These are phyloP conservation scores for Paradoxurus hermaphroditus DNA, from an alignment of 2,113 vertebrate genomes.

Conservation along the genomic window DNA sequence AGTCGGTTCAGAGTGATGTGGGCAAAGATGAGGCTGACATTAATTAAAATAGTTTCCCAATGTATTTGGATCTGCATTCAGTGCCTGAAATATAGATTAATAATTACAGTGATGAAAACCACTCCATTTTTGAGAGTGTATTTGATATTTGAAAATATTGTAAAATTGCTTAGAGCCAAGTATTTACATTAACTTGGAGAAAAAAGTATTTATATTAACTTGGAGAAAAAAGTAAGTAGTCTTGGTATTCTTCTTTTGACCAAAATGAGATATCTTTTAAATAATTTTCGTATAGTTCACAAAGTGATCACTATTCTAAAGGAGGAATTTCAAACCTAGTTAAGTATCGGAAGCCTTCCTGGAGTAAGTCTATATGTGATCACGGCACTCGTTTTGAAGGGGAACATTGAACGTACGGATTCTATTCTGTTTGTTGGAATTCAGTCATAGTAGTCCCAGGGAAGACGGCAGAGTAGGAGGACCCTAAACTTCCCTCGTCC, in stretches of 20 bases:
- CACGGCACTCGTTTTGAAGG: neutral
- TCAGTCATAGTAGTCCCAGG: neutral
- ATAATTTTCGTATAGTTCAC: neutral
- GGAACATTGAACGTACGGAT: neutral
- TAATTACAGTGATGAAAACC: neutral
- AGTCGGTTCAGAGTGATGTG: neutral
- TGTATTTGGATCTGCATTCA: neutral
- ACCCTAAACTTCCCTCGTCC: no score
- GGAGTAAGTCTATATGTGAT: neutral
- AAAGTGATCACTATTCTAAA: neutral
- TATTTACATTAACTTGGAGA: neutral
- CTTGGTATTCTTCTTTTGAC: neutral
- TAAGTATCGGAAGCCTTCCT: neutral
- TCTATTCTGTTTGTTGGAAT: neutral
- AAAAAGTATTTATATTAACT: neutral
- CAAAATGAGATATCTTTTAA: neutral
- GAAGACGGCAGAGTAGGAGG: no score
- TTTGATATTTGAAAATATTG: neutral
- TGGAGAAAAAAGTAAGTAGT: neutral
- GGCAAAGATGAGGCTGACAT: neutral
- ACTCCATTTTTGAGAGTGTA: neutral
- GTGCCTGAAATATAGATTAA: neutral
- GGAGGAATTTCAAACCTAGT: neutral
- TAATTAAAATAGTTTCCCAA: neutral
- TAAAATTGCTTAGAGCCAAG: neutral